Evolutionary conservation across 2,888 invertebrate genomes (phyloP).

Genomic region (Drosophila neotestacea): DNA sequence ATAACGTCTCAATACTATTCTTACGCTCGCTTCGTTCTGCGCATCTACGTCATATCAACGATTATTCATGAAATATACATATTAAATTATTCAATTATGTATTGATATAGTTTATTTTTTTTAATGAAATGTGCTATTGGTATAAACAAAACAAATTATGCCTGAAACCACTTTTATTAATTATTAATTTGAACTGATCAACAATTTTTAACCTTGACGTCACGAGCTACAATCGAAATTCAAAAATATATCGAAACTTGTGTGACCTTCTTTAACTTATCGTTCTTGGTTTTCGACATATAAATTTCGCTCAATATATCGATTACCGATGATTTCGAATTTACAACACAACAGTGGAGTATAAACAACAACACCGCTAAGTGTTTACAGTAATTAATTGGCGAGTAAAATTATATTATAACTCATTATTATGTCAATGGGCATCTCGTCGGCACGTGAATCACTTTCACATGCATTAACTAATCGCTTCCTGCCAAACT

Average conservation of each 20-base stretch:
- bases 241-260: conserved; percentile 23
- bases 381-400: background rate
- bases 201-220: conserved; percentile 2
- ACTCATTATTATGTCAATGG: conserved; percentile 37
- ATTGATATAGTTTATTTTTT: background rate
- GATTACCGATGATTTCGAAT: background rate
- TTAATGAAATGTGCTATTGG: background rate
- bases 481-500: conserved; percentile 95
- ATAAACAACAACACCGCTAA: conserved; percentile 31
- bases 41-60: conserved; percentile 43
- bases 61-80: background rate
- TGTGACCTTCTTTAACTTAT: conserved; percentile 26
- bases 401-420: background rate
- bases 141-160: too few relatives aligned
- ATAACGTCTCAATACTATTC: conserved; percentile 29
- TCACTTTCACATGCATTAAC: conserved; percentile 92
- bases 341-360: conserved; percentile 8
- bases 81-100: background rate
- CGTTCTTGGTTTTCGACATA: background rate
- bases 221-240: conserved; percentile 1
- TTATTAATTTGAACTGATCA: background rate
- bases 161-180: background rate
- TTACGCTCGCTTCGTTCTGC: conserved; percentile 20
- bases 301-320: background rate
- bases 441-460: conserved; percentile 79